Evolutionary conservation across 2,797 vertebrate species (phyloP).

Genomic region (Liparis tanakae): DNA sequence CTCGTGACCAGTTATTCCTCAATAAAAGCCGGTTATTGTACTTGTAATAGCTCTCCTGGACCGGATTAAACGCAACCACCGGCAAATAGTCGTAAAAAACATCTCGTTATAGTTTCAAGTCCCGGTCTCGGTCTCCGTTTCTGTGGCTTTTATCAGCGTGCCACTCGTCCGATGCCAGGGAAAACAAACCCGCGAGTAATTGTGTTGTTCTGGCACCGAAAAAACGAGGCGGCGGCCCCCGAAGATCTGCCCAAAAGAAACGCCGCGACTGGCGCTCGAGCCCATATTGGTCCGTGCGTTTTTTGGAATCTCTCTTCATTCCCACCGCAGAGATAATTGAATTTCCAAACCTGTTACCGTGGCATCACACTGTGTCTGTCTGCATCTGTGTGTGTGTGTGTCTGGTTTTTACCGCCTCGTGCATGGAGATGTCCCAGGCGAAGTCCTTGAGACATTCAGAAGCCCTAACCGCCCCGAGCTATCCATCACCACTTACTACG

Average conservation of each 20-base stretch:
- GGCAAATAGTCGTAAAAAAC: slow-evolving; percentile 4
- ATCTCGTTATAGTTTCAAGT: slow-evolving; percentile 1
- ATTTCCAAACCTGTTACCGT: slow-evolving; percentile 27
- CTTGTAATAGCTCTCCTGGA: neutral
- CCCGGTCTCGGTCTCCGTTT: slow-evolving; percentile 1
- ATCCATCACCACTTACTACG: slow-evolving; percentile 79
- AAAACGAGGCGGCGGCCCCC: neutral
- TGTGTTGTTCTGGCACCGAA: slow-evolving; percentile 15
- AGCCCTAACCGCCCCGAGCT: slow-evolving; percentile 22
- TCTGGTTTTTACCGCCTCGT: slow-evolving; percentile 32
- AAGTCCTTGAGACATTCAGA: slow-evolving; percentile 29
- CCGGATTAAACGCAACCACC: neutral
- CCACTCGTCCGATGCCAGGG: slow-evolving; percentile 9
- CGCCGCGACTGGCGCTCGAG: too few relatives aligned
- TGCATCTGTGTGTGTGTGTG: neutral
- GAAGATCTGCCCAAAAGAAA: slow-evolving; percentile 8
- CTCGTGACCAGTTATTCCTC: slow-evolving; percentile 2
- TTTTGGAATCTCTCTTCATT: neutral
- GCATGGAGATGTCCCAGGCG: slow-evolving; percentile 41
- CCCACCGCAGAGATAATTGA: slow-evolving; percentile 30
- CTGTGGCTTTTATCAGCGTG: slow-evolving; percentile 13
- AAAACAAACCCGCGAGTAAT: slow-evolving; percentile 12
- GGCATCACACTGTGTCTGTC: neutral
- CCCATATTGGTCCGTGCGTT: too few relatives aligned
- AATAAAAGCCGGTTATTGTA: neutral